Evolutionary conservation across 1,140 invertebrate genomes (phyloP).

Genomic region (Holotrichia oblita): DNA sequence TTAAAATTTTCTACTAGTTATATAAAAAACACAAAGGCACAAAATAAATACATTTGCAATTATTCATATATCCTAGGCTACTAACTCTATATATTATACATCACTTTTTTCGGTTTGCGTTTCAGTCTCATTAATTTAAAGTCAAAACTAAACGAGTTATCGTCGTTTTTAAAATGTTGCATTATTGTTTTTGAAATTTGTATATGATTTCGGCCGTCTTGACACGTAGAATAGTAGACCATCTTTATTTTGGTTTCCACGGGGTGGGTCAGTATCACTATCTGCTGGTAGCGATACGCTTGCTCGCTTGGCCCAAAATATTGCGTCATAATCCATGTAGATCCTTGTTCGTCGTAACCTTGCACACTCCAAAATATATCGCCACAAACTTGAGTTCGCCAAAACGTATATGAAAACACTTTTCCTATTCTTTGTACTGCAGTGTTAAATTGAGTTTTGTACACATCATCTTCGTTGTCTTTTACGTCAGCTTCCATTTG

Average conservation of each 20-base stretch:
- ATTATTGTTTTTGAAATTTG: conserved; percentile 55
- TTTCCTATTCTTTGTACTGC: conserved; percentile 54
- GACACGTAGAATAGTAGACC: conserved; percentile 52
- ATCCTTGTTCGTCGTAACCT: conserved; percentile 54
- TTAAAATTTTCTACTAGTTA: too few relatives aligned
- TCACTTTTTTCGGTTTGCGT: conserved; percentile 46
- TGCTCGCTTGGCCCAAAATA: conserved; percentile 55
- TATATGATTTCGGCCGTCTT: conserved; percentile 54
- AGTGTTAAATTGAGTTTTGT: conserved; percentile 53
- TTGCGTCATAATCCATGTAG: conserved; percentile 54
- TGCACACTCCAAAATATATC: conserved; percentile 59
- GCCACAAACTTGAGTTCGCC: conserved; percentile 55
- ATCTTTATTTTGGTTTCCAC: conserved; percentile 56
- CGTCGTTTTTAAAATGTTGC: conserved; percentile 53
- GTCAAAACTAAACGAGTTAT: conserved; percentile 55
- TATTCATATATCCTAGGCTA: neutral
- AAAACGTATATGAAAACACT: conserved; percentile 58
- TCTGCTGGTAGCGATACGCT: conserved; percentile 54
- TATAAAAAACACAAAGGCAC: too few relatives aligned
- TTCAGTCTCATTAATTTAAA: conserved; percentile 54
- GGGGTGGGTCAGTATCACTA: conserved; percentile 55
- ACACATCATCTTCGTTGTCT: conserved; percentile 46
- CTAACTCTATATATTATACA: conserved; percentile 38
- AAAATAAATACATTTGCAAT: neutral
- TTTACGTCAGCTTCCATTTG: conserved; percentile 27